Base-by-base conservation (phyloP, 1,140 invertebrate species). In the silkworm (Bombyx mori) region DNA sequence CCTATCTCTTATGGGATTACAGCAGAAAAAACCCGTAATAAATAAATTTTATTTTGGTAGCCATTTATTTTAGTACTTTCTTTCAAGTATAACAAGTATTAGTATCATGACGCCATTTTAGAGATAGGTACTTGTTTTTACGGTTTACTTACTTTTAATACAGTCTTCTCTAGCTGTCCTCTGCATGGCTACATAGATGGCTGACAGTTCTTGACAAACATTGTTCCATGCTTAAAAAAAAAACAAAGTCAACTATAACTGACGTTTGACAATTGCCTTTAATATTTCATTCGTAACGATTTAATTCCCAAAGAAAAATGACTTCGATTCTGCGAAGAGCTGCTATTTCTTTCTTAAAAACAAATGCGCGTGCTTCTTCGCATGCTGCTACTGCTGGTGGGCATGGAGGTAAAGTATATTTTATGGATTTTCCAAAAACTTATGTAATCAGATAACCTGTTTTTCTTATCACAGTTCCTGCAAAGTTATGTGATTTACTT, bases 381-480 rank as follows among this genome's bases (percentile, higher is more conserved):
- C 78, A 81, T 47, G 68, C 82, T 51, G 82, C 82, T 42, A 82
- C 81, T 0, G 82, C 82, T 74, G 82, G 82, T 56, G 82, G 78
- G 57, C 82, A 82, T 70, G 79, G 78, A 69, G 82, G 82, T 86
- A 69, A 70, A 55, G 12, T 8, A 35, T 7, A 22, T 18, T 62
- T 54, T 58, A 48, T 56, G 61, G 56, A 62, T 69, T 65, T 57
- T 58, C 57, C 56, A 44, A 22, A 56, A 69, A 73, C 82, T 86
- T 86, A 84, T 86, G 81, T 86, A 86, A 84, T 67, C 68, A 67
- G 61, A 69, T 83, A 85, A 82, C 79, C 82, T 80, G 71, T 22
- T 49, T 56, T 35, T 35, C 26, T 35, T 35, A 35, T 35, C 26
- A 35, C 26, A 35, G 4, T 2, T 35, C 26, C 4, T 35, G 26